These are phyloP conservation scores for Plutomurus gul DNA, from an alignment of 1,140 invertebrate genomes.

Conservation along the genomic window DNA sequence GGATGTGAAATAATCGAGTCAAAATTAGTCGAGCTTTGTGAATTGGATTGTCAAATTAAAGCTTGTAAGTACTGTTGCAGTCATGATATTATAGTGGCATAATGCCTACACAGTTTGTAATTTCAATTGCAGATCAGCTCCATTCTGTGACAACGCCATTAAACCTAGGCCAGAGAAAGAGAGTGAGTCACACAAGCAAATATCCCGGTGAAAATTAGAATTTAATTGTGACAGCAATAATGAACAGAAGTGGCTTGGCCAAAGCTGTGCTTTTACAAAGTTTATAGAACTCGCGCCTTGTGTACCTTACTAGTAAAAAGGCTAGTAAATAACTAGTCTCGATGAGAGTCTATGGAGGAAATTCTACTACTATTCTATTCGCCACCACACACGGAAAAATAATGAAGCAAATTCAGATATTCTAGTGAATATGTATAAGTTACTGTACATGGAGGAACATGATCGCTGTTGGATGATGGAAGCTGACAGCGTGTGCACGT, in stretches of 20 bases:
- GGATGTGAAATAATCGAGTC: too few relatives aligned
- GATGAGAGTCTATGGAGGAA: background rate
- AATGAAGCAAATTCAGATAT: background rate
- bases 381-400: background rate
- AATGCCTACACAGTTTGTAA: too few relatives aligned
- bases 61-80: too few relatives aligned
- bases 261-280: too few relatives aligned
- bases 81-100: too few relatives aligned
- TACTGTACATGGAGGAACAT: background rate
- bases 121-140: too few relatives aligned
- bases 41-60: too few relatives aligned
- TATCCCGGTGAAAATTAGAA: too few relatives aligned
- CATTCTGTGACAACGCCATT: background rate
- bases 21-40: too few relatives aligned
- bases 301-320: background rate
- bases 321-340: background rate
- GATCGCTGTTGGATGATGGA: background rate
- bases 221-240: conserved; percentile 20
- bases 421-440: background rate
- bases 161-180: background rate
- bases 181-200: too few relatives aligned
- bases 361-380: background rate
- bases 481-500: conserved; percentile 1
- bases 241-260: background rate
- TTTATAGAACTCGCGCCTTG: background rate